Evolutionary conservation across 2,888 invertebrate genomes (phyloP).

Genomic region (Gonocerus acuteangulatus): DNA sequence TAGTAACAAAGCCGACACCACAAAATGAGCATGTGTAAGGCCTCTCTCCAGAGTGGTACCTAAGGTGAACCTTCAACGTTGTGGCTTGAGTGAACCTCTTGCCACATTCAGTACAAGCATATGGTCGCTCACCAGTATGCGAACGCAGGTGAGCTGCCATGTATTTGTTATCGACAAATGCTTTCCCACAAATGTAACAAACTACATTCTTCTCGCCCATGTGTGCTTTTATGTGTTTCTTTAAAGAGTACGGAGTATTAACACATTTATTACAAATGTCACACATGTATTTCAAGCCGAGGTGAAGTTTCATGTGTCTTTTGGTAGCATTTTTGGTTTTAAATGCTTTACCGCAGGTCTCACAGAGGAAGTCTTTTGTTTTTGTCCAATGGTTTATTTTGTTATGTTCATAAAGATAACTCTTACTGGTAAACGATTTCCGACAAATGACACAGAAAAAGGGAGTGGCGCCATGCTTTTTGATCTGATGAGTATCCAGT

Average conservation of each 20-base stretch:
- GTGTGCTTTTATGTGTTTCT: conserved; percentile 49
- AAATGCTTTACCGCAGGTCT: conserved; percentile 46
- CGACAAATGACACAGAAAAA: conserved; percentile 42
- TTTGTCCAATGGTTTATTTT: conserved; percentile 31
- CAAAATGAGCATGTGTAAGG: conserved; percentile 47
- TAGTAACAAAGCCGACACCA: conserved; percentile 46
- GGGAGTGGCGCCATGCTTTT: conserved; percentile 40
- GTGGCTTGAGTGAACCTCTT: conserved; percentile 50
- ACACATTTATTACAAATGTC: conserved; percentile 54
- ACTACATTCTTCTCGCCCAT: conserved; percentile 52
- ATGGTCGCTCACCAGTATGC: conserved; percentile 49
- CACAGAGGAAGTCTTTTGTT: conserved; percentile 43
- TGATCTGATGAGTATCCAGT: conserved; percentile 52
- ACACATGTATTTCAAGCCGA: conserved; percentile 49
- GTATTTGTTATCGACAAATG: conserved; percentile 46
- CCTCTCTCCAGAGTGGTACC: conserved; percentile 47
- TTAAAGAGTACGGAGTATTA: conserved; percentile 48
- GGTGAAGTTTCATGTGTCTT: conserved; percentile 46
- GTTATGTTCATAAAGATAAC: conserved; percentile 43
- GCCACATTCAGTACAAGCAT: conserved; percentile 47
- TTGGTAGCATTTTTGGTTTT: conserved; percentile 42
- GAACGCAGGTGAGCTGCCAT: conserved; percentile 46
- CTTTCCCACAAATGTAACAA: conserved; percentile 47
- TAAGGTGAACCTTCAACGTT: conserved; percentile 48
- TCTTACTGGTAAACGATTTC: conserved; percentile 44